Base-by-base conservation (phyloP, 2,888 invertebrate species). In the Drosophila neonasuta region DNA sequence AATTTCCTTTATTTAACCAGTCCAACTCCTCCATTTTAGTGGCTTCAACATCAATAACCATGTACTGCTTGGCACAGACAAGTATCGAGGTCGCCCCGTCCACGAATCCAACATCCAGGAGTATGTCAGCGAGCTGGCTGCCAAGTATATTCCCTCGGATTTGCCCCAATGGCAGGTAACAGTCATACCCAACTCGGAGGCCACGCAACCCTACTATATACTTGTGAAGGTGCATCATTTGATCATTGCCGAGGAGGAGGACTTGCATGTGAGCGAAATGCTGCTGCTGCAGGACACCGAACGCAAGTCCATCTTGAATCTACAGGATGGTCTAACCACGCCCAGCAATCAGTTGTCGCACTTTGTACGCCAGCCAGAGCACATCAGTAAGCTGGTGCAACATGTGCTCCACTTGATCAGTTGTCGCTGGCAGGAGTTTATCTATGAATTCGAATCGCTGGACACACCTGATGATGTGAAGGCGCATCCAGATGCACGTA, bases 131-230 rank as follows among this genome's bases (percentile, higher is more conserved):
- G 95, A 96, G 59, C 92, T 95, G 64, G 93, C 95, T 29, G 94
- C 95, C 3, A 96, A 96, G 91, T 95, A 95, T 88, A 93, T 96
- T 59, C 94, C 95, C 6, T 91, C 92, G 1, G 94, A 94, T 57
- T 92, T 94, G 61, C 94, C 96, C 0, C 96, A 96, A 11, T 96
- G 96, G 96, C 96, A 96, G 88, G 93, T 96, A 57, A 93, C 94
- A 41, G 92, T 96, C 1, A 95, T 96, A 79, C 95, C 95, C 1
- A 83, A 76, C 29, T 58, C 87, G 11, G 50, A 79, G n/a, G 55
- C 39, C 8, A 6, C 24, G 0, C 89, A 89, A 13, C 87, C 84
- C 75, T 96, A 94, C 86, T 95, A 94, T 81, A 92, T 95, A 36
- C 89, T 96, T 30, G 92, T 96, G 6, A 92, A 96, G 60, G 93